These are phyloP conservation scores for Dinothrombium tinctorium DNA, from an alignment of 1,140 invertebrate species.

Conservation along the genomic window DNA sequence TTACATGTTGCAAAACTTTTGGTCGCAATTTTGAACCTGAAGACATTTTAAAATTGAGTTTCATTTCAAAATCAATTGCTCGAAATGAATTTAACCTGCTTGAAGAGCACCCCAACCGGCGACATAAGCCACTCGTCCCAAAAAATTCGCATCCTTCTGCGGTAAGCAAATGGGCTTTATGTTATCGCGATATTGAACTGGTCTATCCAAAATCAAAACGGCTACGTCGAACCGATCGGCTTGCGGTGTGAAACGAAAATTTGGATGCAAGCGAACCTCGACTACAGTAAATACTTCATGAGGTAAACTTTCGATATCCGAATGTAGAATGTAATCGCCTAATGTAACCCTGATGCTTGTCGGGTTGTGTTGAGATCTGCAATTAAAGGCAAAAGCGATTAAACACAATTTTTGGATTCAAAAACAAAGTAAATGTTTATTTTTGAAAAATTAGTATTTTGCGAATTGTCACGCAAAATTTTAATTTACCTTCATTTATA, in stretches of 20 bases:
- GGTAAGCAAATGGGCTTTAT: slow-evolving; percentile 79
- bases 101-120: slow-evolving; percentile 83
- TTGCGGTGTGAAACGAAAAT: slow-evolving; percentile 83
- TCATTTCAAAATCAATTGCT: not conserved
- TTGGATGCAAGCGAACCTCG: slow-evolving; percentile 68
- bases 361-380: slow-evolving; percentile 40
- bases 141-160: slow-evolving; percentile 62
- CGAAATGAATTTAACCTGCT: slow-evolving; percentile 25
- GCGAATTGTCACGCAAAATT: no score
- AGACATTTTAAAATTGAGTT: slow-evolving; percentile 16
- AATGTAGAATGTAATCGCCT: slow-evolving; percentile 81
- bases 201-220: slow-evolving; percentile 57
- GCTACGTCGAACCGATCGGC: slow-evolving; percentile 64
- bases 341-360: slow-evolving; percentile 70
- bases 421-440: no score
- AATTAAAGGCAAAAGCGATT: no score
- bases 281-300: slow-evolving; percentile 71
- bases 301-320: slow-evolving; percentile 60
- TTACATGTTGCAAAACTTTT: slow-evolving; percentile 70
- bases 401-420: no score
- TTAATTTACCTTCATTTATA: no score
- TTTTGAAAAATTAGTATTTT: no score
- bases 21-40: slow-evolving; percentile 59
- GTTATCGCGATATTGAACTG: slow-evolving; percentile 66
- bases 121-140: slow-evolving; percentile 70